These are phyloP conservation scores for Fregata magnificens DNA, from an alignment of 2,113 vertebrate genomes.

Conservation along the genomic window DNA sequence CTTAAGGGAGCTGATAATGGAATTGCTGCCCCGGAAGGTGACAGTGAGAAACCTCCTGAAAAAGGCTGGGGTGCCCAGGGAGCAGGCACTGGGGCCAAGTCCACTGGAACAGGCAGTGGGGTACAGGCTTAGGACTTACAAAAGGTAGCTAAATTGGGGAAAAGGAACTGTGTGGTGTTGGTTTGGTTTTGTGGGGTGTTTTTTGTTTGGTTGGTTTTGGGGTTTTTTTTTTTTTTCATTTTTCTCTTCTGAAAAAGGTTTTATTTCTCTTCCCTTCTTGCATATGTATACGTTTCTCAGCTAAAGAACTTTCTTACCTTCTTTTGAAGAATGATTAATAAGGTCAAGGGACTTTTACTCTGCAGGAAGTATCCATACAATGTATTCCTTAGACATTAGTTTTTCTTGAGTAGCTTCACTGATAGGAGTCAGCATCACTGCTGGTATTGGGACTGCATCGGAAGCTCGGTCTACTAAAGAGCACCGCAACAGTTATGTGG, in stretches of 20 bases:
- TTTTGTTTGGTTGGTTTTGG: neutral
- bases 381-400: neutral
- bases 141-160: too few relatives aligned
- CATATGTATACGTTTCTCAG: accelerated
- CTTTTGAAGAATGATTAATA: neutral
- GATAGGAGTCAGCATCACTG: neutral
- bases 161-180: too few relatives aligned
- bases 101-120: too few relatives aligned
- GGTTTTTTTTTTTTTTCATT: neutral
- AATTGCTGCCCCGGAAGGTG: neutral
- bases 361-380: neutral
- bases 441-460: neutral
- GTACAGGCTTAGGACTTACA: accelerated
- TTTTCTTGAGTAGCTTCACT: neutral
- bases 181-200: neutral
- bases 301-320: neutral
- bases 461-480: neutral
- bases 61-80: too few relatives aligned
- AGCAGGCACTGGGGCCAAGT: too few relatives aligned
- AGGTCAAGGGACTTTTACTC: neutral
- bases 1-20: neutral
- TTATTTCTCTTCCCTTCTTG: neutral
- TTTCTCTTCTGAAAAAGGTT: neutral
- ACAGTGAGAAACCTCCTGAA: neutral
- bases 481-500: neutral